Evolutionary conservation across 1,140 invertebrate genomes (phyloP), one percentile per base, ranked within the genome.

Genomic region (Rhynchophorus ferrugineus): DNA sequence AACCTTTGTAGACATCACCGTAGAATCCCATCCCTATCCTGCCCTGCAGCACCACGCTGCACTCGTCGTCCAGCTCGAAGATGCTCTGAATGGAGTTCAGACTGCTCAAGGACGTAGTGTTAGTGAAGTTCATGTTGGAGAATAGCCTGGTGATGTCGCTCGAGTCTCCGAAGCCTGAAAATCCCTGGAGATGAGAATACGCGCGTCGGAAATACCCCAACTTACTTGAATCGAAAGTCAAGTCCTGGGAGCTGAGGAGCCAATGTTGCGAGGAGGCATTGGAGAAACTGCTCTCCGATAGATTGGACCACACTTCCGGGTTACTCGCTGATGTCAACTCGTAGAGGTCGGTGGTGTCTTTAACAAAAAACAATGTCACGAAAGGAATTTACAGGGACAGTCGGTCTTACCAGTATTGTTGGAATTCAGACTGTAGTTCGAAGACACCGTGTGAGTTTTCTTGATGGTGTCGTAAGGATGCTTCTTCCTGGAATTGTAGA

Each of bases 21-120:
- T 85, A 87, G 68, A 80, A 83, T 13, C 85, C 85, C 72, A 80
- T 75, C 19, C 80, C 80, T 49, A 83, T 78, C 53, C 71, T 69
- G 3, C 75, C 75, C 65, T 79, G 78, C 2, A 82, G 51, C 45
- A 80, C 71, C 3, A 83, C 73, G 60, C 76, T 77, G 37, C 69
- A 77, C 52, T 79, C 73, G 2, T 63, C 69, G 48, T 75, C 69
- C 37, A 71, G 55, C 55, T 69, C 68, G 50, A 69, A 69, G 35
- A 71, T 65, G 46, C 60, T 63, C 49, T 69, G 65, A 53, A 72
- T 62, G 14, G 65, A 63, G 53, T 62, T 61, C 2, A 72, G 57
- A 54, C 67, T 69, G 44, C 71, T 66, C 19, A 66, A 36, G 11
- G 66, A 65, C 1, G 62, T 62, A 2, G 63, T 62, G 2, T 54